Base-by-base conservation (phyloP, 2,888 invertebrate genomes). In the Lysandra bellargus region DNA sequence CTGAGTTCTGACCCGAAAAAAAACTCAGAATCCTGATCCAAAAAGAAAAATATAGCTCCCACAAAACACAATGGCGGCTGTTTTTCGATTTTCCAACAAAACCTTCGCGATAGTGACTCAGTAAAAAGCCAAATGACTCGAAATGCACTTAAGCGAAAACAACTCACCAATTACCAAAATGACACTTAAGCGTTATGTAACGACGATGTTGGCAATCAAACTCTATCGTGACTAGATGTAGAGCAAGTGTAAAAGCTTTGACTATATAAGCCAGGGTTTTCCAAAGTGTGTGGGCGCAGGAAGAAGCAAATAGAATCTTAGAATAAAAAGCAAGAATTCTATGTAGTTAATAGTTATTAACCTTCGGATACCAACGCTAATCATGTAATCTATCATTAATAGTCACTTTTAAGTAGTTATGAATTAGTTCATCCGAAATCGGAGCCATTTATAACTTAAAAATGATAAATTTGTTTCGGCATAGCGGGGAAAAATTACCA, bases 151-250 rank as follows among this genome's bases (percentile, higher is more conserved):
- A 79, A 79, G 75, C 75, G 74, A 75, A 74, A 79, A 75, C 79
- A 79, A 75, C 75, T 74, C 49, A 79, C 75, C 79, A 79, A 79
- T 79, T 75, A 74, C 44, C 60, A 23, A 72, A 79, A 79, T 79
- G 69, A 76, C 80, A 81, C 80, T 83, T 81, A 79, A 80, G 79
- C 79, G 75, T 81, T 83, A 78, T 78, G 80, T 79, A 82, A 83
- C 82, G 80, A 80, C 30, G 64, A 72, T 33, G 74, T 53, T 80
- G 82, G 81, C 77, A 80, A 81, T 81, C 81, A 79, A 80, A 80
- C 78, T 75, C 78, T 79, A 81, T 80, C 82, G 83, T 83, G 83
- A 83, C 83, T 82, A 40, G 81, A 82, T 78, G 75, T 80, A 79
- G 79, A 78, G 78, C 81, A 81, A 82, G 81, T 83, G 80, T 79